Evolutionary conservation across 1,140 invertebrate genomes (phyloP).

Genomic region (Chironomus striatipennis): DNA sequence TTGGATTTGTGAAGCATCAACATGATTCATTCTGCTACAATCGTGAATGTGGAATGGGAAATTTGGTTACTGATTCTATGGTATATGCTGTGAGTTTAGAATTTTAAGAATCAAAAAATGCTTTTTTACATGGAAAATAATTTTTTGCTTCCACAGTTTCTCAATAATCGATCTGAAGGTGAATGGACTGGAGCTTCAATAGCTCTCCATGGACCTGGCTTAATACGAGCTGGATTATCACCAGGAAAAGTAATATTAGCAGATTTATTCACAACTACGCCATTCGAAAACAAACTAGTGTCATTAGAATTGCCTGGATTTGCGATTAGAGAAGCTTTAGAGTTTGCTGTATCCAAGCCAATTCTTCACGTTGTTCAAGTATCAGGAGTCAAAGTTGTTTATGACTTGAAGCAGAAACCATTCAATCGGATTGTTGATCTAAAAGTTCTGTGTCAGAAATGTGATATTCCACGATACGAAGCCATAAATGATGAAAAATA

Average conservation of each 20-base stretch:
- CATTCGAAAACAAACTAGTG: constrained; percentile 63
- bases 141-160: constrained; percentile 26
- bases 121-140: too few species aligned
- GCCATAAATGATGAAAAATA: constrained; percentile 41
- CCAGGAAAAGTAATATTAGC: constrained; percentile 50
- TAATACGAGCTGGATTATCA: constrained; percentile 47
- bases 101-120: neutral
- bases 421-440: constrained; percentile 49
- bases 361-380: constrained; percentile 49
- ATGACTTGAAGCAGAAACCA: constrained; percentile 43
- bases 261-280: constrained; percentile 53
- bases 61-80: constrained; percentile 64
- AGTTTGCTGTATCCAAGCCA: constrained; percentile 44
- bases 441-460: constrained; percentile 51
- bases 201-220: constrained; percentile 60
- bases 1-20: constrained; percentile 49
- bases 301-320: constrained; percentile 53
- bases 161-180: constrained; percentile 34
- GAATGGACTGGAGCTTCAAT: constrained; percentile 62
- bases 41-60: constrained; percentile 71
- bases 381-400: constrained; percentile 44
- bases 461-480: constrained; percentile 53
- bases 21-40: constrained; percentile 50
- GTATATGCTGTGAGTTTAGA: constrained; percentile 44
- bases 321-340: constrained; percentile 50